These are phyloP conservation scores for Hozukius guyotensis DNA, from an alignment of 2,797 vertebrate species.

Conservation along the genomic window DNA sequence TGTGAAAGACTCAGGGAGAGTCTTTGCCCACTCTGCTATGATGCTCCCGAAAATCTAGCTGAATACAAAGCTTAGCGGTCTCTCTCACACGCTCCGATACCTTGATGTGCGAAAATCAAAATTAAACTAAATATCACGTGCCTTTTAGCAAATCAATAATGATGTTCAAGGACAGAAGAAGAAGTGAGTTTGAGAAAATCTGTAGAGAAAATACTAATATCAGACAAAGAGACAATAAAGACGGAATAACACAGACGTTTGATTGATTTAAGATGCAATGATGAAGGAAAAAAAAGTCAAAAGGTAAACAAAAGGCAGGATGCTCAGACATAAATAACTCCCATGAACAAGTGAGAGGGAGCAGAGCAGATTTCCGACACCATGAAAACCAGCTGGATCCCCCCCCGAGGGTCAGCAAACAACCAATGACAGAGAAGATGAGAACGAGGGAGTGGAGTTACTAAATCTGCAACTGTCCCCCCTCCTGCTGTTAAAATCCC, in stretches of 20 bases:
- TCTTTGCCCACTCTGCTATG: constrained; percentile 35
- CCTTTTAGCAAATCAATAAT: not conserved
- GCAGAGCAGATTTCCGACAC: constrained; percentile 32
- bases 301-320: constrained; percentile 26
- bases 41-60: constrained; percentile 28
- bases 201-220: not conserved
- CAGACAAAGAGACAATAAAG: not conserved
- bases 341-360: constrained; percentile 15
- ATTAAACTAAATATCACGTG: not conserved
- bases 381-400: constrained; percentile 37
- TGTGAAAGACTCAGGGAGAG: constrained; percentile 37
- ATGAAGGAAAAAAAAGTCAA: not conserved
- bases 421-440: constrained; percentile 40
- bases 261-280: not conserved
- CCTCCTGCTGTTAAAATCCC: constrained; percentile 34
- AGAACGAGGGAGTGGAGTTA: constrained; percentile 24
- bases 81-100: not conserved
- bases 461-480: constrained; percentile 48
- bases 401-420: constrained; percentile 25
- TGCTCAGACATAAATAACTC: constrained; percentile 34
- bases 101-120: not conserved
- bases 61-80: constrained; percentile 20
- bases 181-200: not conserved
- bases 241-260: not conserved
- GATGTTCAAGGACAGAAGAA: not conserved